Base-by-base conservation (phyloP, 2,888 invertebrate genomes). In the Parthenolecanium corni region DNA sequence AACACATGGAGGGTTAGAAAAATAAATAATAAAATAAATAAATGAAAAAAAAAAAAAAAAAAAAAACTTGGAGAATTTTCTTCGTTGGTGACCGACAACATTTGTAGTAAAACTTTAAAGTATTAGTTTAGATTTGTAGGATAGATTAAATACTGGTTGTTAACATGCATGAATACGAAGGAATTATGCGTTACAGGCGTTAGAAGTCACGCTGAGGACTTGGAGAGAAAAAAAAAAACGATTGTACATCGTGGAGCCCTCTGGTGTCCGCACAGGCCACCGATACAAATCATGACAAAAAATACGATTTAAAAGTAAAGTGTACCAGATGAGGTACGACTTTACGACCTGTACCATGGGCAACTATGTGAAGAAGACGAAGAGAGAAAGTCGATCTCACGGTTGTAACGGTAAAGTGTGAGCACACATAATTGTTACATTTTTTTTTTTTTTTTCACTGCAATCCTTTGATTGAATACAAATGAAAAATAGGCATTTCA, bases 61-160 rank as follows among this genome's bases (percentile, higher is more conserved):
- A 49, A 61, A 61, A 18, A 18, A 16, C 23, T 36, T 21, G 61
- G 38, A 61, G 61, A 61, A 61, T 61, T 61, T 51, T 51, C 61
- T 49, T 61, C 61, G 61, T 61, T 61, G 61, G 61, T 49, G 61
- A 61, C 49, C 61, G 61, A 51, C 61, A 61, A 61, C 61, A 61
- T 61, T 61, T 61, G 61, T 61, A 51, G 61, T 61, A 61, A 61
- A 61, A 61, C 49, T 61, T n/a, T 61, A 61, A 61, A 61, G 61
- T 61, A 61, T 61, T 49, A 51, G 61, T 61, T 61, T 61, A 61
- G 61, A 61, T 61, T 61, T 36, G 61, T 61, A 51, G 61, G 47
- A 61, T 61, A 61, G 61, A 61, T 61, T 61, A 61, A 61, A 61
- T 61, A 61, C 61, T 61, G 61, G 61, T 61, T 61, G 61, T 61